Base-by-base conservation (phyloP, 2,797 vertebrate species). In the Chromobotia macracanthus region DNA sequence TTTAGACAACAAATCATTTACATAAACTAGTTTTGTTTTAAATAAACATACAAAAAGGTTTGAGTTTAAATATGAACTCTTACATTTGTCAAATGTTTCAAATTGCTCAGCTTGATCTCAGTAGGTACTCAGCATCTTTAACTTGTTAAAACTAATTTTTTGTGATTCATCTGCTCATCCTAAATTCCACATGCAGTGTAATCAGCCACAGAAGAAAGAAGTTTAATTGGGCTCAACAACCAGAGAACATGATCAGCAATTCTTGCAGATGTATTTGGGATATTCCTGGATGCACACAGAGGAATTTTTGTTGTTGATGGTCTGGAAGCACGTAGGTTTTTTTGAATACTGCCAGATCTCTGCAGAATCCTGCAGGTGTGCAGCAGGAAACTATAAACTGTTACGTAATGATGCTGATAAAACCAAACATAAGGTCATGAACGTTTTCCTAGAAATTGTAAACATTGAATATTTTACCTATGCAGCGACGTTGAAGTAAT, bases 401-500 rank as follows among this genome's bases (percentile, higher is more conserved):
- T 79, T 79, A 65, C 50, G 58, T 78, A 78, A 78, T 64, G 13
- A 35, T 15, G 56, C 25, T 63, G 46, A 63, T 64, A 3, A 77
- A 79, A 72, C 31, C 58, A 71, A 72, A 71, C 16, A 5, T 70
- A 16, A 12, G 23, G 16, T 65, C 41, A 5, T 41, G 31, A 67
- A 28, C 21, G 0, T 76, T 51, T 77, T 77, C 75, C 5, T 61
- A 48, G 67, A 63, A 78, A 63, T 38, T 7, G 28, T 25, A 9
- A 41, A 18, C 7, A 38, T 68, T 63, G 76, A 78, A 78, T 79
- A 56, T 79, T 70, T 35, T n/a, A n/a, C 56, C 41, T 21, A 18
- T 50, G 64, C 41, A 58, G 11, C 68, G 58, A 13, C 13, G 13
- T 61, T 68, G n/a, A 77, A 35, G 23, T 51, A 23, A 69, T 77